phyloP scores from a whole-genome alignment of 2,888 invertebrate genomes.

The Scrobipalpa atriplicella region DNA sequence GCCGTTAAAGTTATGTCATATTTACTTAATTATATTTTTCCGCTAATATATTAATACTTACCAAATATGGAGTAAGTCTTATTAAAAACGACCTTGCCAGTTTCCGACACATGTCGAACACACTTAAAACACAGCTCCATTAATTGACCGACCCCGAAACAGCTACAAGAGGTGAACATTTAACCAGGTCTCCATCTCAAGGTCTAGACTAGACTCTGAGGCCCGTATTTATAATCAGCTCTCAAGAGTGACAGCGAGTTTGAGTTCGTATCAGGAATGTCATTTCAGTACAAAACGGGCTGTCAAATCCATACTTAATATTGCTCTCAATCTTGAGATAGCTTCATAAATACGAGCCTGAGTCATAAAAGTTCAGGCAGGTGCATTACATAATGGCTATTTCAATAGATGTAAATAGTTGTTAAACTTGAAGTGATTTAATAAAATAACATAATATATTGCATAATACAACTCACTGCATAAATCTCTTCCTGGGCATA shows the following conservation, averaged over 20 bases:
- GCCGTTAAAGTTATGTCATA: background rate
- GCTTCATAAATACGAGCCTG: background rate
- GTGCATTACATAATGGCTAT: background rate
- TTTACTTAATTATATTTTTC: background rate
- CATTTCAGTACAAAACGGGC: too few relatives aligned
- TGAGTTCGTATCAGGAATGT: too few relatives aligned
- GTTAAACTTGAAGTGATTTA: too few relatives aligned
- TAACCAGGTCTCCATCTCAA: background rate
- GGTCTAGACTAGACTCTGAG: background rate
- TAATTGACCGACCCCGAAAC: conserved; percentile 20
- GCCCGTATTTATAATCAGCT: background rate
- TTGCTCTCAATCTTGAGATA: too few relatives aligned
- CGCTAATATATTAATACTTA: background rate
- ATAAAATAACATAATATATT: too few relatives aligned
- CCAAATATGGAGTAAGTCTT: conserved; percentile 1
- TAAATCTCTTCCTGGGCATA: too few relatives aligned
- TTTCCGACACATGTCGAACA: conserved; percentile 15
- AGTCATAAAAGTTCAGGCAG: conserved; percentile 1
- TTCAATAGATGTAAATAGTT: background rate
- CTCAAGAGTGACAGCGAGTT: background rate
- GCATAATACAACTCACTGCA: too few relatives aligned
- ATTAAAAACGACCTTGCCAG: background rate
- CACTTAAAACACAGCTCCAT: background rate
- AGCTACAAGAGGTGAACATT: background rate
- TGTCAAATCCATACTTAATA: too few relatives aligned